A percentile compares a stretch with the other conserved stretches of the same genome.
Evolutionary conservation across 1,140 invertebrate genomes (phyloP).

Genomic region (Zaprionus africanus): DNA sequence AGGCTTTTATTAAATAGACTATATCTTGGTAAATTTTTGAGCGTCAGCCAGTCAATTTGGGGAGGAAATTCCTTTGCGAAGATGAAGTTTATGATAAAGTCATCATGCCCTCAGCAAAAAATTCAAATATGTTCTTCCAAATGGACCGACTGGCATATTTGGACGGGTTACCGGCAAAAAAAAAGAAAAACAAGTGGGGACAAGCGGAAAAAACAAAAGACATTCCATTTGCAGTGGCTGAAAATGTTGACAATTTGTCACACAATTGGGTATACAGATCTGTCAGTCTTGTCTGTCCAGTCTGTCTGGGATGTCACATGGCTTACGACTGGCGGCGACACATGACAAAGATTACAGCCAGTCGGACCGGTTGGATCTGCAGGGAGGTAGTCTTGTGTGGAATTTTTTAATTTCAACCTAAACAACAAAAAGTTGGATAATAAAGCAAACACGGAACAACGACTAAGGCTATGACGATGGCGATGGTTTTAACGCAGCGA

Average conservation of each 20-base stretch:
- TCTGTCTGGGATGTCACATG: slow-evolving; percentile 18
- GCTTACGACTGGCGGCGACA: slow-evolving; percentile 57
- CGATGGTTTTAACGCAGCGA: slow-evolving; percentile 1
- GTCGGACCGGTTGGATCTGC: slow-evolving; percentile 5
- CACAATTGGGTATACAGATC: slow-evolving; percentile 64
- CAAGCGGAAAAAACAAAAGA: slow-evolving; percentile 22
- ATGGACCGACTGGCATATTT: slow-evolving; percentile 28
- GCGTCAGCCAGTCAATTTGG: not conserved
- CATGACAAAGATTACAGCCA: slow-evolving; percentile 56
- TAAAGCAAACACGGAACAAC: slow-evolving; percentile 13
- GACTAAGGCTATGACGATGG: slow-evolving; percentile 7
- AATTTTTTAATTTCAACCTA: slow-evolving; percentile 76
- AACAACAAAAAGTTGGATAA: slow-evolving; percentile 18
- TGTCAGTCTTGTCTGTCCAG: slow-evolving; percentile 24
- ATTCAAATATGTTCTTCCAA: slow-evolving; percentile 26
- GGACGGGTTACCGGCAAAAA: slow-evolving; percentile 29
- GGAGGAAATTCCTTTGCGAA: slow-evolving; percentile 2
- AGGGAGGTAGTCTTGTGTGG: slow-evolving; percentile 51
- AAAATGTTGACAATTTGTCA: slow-evolving; percentile 77
- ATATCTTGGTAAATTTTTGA: not conserved
- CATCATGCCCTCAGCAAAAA: slow-evolving; percentile 9
- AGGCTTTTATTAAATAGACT: not conserved
- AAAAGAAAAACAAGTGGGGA: slow-evolving; percentile 2
- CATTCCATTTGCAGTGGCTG: slow-evolving; percentile 49
- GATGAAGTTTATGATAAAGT: slow-evolving; percentile 25